These are phyloP conservation scores for Phoenoteleia sp. DNA, from an alignment of 2,888 invertebrate genomes.

Conservation along the genomic window DNA sequence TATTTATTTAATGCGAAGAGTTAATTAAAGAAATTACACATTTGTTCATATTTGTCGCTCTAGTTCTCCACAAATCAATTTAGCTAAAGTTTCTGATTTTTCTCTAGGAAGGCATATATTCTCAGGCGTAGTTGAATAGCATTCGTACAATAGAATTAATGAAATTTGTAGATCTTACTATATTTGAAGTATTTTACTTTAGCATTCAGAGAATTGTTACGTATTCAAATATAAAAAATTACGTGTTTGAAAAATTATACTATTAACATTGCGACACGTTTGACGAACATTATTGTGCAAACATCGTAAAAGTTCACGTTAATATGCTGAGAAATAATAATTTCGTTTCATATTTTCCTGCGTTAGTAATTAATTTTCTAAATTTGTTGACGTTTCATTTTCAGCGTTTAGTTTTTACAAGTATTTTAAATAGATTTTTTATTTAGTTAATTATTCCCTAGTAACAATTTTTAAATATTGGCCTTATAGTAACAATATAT, in stretches of 20 bases:
- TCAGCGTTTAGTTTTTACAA: neutral
- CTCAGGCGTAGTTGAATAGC: slow-evolving; percentile 3
- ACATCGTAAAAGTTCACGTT: slow-evolving; percentile 28
- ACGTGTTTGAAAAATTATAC: slow-evolving; percentile 12
- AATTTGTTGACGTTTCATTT: neutral
- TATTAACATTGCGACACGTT: slow-evolving; percentile 17
- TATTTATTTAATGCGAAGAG: too few species aligned
- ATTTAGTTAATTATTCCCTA: too few species aligned
- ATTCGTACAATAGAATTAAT: slow-evolving; percentile 23
- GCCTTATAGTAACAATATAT: too few species aligned
- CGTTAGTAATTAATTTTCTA: slow-evolving; percentile 1
- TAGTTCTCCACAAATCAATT: slow-evolving; percentile 35
- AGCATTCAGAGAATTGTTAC: neutral
- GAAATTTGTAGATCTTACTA: slow-evolving; percentile 20
- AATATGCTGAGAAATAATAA: slow-evolving; percentile 33
- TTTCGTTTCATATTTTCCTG: slow-evolving; percentile 10
- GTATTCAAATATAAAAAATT: neutral
- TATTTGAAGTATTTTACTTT: slow-evolving; percentile 32
- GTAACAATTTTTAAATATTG: too few species aligned
- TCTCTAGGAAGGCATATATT: slow-evolving; percentile 15
- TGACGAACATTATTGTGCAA: slow-evolving; percentile 19
- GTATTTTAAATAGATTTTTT: too few species aligned
- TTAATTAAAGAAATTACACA: too few species aligned
- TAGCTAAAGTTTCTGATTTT: slow-evolving; percentile 26
- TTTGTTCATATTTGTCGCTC: neutral